phyloP scores from a whole-genome alignment of 2,888 invertebrate genomes.

The Cephus pulcher region DNA sequence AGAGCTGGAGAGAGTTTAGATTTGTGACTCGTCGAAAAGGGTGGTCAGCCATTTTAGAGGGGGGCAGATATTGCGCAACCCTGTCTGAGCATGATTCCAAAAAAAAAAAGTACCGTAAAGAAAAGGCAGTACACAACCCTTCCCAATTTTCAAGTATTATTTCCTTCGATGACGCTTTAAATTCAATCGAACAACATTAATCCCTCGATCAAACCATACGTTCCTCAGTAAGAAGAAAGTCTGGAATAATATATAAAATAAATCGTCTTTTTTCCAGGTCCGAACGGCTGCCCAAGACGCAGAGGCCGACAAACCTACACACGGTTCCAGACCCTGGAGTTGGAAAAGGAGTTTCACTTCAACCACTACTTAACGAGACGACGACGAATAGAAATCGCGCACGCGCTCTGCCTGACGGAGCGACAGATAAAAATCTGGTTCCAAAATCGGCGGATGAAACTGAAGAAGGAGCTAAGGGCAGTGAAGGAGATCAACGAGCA shows the following conservation, averaged over 20 bases:
- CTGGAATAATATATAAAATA: background rate
- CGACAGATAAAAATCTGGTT: conserved; percentile 98
- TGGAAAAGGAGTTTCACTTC: conserved; percentile 99
- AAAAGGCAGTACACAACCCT: background rate
- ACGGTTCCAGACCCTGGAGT: conserved; percentile 96
- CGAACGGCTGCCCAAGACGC: conserved; percentile 93
- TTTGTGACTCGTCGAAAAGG: conserved; percentile 26
- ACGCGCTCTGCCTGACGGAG: conserved; percentile 95
- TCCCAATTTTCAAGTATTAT: background rate
- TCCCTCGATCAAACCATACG: background rate
- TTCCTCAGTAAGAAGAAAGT: background rate
- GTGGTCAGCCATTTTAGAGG: conserved; percentile 12
- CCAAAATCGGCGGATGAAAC: conserved; percentile 96
- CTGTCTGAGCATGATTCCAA: background rate
- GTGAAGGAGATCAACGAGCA: conserved; percentile 96
- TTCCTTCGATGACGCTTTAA: background rate
- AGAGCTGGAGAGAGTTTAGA: conserved; percentile 39
- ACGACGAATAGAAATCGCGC: conserved; percentile 96
- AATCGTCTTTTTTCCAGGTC: conserved; percentile 77
- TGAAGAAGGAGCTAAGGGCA: conserved; percentile 94
- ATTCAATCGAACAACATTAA: background rate
- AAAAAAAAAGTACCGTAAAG: background rate
- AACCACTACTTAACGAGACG: conserved; percentile 97
- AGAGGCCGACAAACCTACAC: conserved; percentile 98
- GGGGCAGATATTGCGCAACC: conserved; percentile 6